Evolutionary conservation across 2,113 vertebrate genomes (phyloP).

Genomic region (Triplophysa tibetana): DNA sequence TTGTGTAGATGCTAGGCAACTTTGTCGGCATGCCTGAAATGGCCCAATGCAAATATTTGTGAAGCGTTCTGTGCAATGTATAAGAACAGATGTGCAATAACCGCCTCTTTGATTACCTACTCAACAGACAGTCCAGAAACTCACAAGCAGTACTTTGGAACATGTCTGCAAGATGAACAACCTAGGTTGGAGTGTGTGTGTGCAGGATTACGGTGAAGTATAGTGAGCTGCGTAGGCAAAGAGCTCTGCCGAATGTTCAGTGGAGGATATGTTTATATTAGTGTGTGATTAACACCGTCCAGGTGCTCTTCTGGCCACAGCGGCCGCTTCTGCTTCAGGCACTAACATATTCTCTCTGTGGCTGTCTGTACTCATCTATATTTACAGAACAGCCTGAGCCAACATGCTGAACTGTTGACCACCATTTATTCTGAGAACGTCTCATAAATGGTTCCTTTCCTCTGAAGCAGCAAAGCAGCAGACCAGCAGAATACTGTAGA

Average conservation of each 20-base stretch:
- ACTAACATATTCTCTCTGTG: slow-evolving; percentile 74
- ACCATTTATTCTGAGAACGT: slow-evolving; percentile 77
- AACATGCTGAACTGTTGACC: slow-evolving; percentile 78
- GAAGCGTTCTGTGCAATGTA: background rate
- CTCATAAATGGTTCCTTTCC: slow-evolving; percentile 67
- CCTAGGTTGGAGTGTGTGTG: slow-evolving; percentile 37
- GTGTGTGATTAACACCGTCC: slow-evolving; percentile 91
- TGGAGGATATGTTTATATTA: slow-evolving; percentile 84
- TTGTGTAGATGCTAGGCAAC: slow-evolving; percentile 23
- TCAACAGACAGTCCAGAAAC: slow-evolving; percentile 26
- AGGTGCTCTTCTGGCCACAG: slow-evolving; percentile 87
- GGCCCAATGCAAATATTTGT: background rate
- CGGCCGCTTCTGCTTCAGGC: slow-evolving; percentile 69
- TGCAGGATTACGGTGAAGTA: slow-evolving; percentile 10
- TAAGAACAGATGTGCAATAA: slow-evolving; percentile 1
- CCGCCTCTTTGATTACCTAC: background rate
- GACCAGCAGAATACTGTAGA: slow-evolving; percentile 56
- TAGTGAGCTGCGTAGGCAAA: slow-evolving; percentile 48
- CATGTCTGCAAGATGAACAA: slow-evolving; percentile 1
- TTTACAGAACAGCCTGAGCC: slow-evolving; percentile 71
- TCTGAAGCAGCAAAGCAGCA: slow-evolving; percentile 17
- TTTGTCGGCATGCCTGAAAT: background rate
- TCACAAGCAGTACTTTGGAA: background rate
- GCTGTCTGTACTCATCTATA: slow-evolving; percentile 70
- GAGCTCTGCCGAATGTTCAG: slow-evolving; percentile 73